These are phyloP conservation scores for Paralinhomoeus sp. DNA, from an alignment of 2,888 invertebrate species.

Conservation along the genomic window DNA sequence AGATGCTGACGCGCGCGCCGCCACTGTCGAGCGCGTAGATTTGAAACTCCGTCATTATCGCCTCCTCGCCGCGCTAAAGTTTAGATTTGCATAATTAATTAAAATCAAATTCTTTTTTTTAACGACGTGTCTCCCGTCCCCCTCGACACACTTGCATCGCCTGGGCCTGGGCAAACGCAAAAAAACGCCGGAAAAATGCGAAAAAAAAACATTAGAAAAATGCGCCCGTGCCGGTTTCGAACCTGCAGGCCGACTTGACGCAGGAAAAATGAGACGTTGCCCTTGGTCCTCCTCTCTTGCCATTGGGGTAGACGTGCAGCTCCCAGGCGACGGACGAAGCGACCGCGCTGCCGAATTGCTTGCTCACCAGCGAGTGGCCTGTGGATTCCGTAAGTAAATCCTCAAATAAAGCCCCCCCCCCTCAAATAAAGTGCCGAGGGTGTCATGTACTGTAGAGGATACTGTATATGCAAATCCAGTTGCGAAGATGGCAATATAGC, in stretches of 20 bases:
- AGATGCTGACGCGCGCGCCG: conserved; percentile 14
- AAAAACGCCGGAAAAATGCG: no score
- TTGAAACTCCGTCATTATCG: conserved; percentile 23
- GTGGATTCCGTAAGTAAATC: neutral
- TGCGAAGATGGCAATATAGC: no score
- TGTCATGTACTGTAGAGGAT: no score
- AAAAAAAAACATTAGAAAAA: no score
- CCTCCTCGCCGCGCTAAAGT: conserved; percentile 17
- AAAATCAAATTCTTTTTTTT: neutral
- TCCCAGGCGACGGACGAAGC: conserved; percentile 18
- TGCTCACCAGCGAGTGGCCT: neutral
- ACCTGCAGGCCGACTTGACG: conserved; percentile 16
- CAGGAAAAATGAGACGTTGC: conserved; percentile 20
- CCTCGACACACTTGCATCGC: neutral
- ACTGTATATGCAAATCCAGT: no score
- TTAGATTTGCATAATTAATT: neutral
- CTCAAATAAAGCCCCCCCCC: no score
- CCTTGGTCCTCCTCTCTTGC: conserved; percentile 19
- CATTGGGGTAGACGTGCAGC: conserved; percentile 22
- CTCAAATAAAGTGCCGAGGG: no score
- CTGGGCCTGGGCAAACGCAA: no score
- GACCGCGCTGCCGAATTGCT: neutral
- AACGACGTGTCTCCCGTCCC: neutral
- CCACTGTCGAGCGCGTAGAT: conserved; percentile 16
- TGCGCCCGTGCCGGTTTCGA: no score